Evolutionary conservation across 2,888 invertebrate species (phyloP), one percentile per base, ranked within the genome.

Genomic region (Dryobotodes eremita): DNA sequence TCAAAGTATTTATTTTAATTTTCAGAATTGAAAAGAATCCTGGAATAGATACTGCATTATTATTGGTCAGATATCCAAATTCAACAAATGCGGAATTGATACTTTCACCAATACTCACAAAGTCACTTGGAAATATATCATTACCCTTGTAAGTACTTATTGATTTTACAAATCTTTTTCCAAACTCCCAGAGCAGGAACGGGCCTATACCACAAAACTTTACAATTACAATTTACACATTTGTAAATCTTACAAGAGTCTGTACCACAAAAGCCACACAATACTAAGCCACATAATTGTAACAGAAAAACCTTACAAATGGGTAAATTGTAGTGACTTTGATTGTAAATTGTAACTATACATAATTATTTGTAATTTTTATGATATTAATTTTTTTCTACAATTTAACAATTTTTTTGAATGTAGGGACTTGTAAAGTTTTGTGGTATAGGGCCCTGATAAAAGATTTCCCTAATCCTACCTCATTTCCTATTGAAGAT

Each of bases 31-130:
- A 95, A 73, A 91, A 95, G 86, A 97, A 97, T 82, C 97, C 97
- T 84, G 96, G 96, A 8, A 93, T 96, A 86, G 96, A 97, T 86
- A 95, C 96, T 75, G 97, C 97, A 31, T 93, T 97, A 77, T 92
- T 98, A 23, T 91, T 97, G 36, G 96, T 98, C 15, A 95, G 97
- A 66, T 98, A 97, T 91, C 97, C 97, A 53, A 97, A 97, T 78
- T 95, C 97, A 57, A 95, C 96, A 65, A 96, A 96, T 92, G 96
- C 97, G 62, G 97, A 97, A 88, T 90, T 97, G 71, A 96, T 97
- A 81, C 89, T 97, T 81, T 97, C 97, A 79, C 97, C 97, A 66
- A 90, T 96, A 75, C 93, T 97, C 0, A 95, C 95, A 0, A 96
- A 96, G 86, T 94, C 95, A 66, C 91, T 97, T 70, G 97, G 97